Base-by-base conservation (phyloP, 53 echinoderm and acorn worm species). In the Antedon mediterranea region DNA sequence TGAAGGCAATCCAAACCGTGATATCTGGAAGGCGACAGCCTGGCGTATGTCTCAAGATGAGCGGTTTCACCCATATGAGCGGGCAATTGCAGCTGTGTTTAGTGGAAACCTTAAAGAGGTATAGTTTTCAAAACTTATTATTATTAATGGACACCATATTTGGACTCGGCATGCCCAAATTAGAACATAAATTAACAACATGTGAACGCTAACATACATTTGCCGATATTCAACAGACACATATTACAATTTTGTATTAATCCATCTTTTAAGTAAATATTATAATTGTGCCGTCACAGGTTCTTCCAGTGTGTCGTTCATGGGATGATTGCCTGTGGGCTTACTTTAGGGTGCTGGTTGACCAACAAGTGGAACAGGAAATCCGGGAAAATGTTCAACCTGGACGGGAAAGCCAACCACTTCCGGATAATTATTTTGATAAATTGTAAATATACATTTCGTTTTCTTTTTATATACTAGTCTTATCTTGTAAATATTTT, bases 251-350 rank as follows among this genome's bases (percentile, higher is more conserved):
- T n/a, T n/a, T n/a, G n/a, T n/a, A n/a, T n/a, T n/a, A n/a, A n/a
- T n/a, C n/a, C n/a, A n/a, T n/a, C n/a, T n/a, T n/a, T n/a, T n/a
- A n/a, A n/a, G n/a, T n/a, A n/a, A n/a, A n/a, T n/a, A n/a, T n/a
- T n/a, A n/a, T n/a, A n/a, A n/a, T n/a, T n/a, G n/a, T n/a, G n/a
- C n/a, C n/a, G n/a, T 28, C 71, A 6, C 82, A 98, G 98, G 76
- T 98, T 20, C 74, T 92, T 20, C 98, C 92, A 33, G 92, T 90
- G 0, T 93, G 92, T 31, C 79, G 84, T 20, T 78, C 86, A 28
- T 98, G 98, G 98, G 85, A 88, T 27, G 98, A 98, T 79, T 92
- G 90, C 43, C 83, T 98, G 29, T 98, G 98, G 98, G 98, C 86
- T 0, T 98, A 95, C 83, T 98, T 88, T 82, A 93, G 81, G 80